phyloP scores from a whole-genome alignment of 1,140 invertebrate genomes.

The Macrostomum lignano region DNA sequence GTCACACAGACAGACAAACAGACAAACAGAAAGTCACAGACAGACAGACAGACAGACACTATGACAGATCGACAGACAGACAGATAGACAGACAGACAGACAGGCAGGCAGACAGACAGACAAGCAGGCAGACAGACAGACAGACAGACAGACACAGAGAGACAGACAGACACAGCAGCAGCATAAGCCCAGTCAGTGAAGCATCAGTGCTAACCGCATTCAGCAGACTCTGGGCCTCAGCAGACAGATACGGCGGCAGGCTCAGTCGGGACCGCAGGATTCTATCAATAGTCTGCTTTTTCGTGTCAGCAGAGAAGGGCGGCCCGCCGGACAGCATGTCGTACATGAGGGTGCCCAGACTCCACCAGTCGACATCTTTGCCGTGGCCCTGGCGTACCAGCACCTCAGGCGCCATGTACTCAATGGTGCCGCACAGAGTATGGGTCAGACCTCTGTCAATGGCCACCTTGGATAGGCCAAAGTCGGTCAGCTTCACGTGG shows the following conservation, averaged over 20 bases:
- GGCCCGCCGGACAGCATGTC: conserved; percentile 99
- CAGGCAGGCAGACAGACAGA: too few relatives aligned
- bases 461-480: too few relatives aligned
- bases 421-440: conserved; percentile 95
- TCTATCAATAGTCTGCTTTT: conserved; percentile 93
- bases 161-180: too few relatives aligned
- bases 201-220: conserved; percentile 23
- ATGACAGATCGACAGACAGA: too few relatives aligned
- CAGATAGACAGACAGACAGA: too few relatives aligned
- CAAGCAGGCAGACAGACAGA: too few relatives aligned
- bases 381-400: conserved; percentile 73
- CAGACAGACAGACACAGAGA: too few relatives aligned
- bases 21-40: too few relatives aligned
- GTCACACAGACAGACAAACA: too few relatives aligned
- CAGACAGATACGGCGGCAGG: conserved; percentile 69
- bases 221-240: conserved; percentile 54
- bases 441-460: conserved; percentile 77
- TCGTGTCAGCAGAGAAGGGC: conserved; percentile 73
- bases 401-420: conserved; percentile 97
- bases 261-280: conserved; percentile 75
- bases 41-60: too few relatives aligned
- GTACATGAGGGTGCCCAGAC: conserved; percentile 78
- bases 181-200: conserved; percentile 5
- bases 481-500: too few relatives aligned
- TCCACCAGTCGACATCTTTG: conserved; percentile 99